Evolutionary conservation across 2,113 vertebrate species (phyloP).

Genomic region (Hystrix brachyura): DNA sequence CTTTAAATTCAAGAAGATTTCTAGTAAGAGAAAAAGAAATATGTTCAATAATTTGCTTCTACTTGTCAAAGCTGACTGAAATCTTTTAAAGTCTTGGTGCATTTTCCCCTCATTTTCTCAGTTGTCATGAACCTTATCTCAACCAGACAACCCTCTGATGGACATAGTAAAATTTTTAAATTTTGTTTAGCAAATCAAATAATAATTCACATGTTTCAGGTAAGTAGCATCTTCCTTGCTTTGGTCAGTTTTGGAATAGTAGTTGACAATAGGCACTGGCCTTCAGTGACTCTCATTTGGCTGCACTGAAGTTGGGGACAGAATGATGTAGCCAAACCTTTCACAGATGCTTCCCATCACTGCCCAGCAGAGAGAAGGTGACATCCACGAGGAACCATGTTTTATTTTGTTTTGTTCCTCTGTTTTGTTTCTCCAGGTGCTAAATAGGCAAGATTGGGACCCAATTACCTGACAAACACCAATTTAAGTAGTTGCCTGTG

Average conservation of each 20-base stretch:
- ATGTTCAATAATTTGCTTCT: neutral
- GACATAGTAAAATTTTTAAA: neutral
- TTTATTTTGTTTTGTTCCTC: neutral
- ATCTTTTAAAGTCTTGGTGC: neutral
- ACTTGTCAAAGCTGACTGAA: neutral
- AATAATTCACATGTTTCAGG: neutral
- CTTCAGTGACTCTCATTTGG: neutral
- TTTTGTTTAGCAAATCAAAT: neutral
- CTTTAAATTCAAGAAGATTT: neutral
- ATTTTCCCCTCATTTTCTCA: neutral
- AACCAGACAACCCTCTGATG: neutral
- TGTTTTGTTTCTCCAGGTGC: neutral
- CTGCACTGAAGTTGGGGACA: neutral
- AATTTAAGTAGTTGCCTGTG: neutral
- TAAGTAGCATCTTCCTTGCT: neutral
- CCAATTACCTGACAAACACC: neutral
- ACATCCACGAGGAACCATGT: neutral
- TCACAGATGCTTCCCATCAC: neutral
- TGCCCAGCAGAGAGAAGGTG: neutral
- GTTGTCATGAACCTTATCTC: neutral
- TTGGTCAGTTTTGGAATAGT: neutral
- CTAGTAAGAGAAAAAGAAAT: neutral
- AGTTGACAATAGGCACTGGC: neutral
- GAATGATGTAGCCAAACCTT: rapidly evolving
- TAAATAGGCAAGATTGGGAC: neutral